Percentiles rank a stretch among this genome's conserved stretches.
Conservation (phyloP, 2,888 invertebrate species). For the Baccha elongata region DNA sequence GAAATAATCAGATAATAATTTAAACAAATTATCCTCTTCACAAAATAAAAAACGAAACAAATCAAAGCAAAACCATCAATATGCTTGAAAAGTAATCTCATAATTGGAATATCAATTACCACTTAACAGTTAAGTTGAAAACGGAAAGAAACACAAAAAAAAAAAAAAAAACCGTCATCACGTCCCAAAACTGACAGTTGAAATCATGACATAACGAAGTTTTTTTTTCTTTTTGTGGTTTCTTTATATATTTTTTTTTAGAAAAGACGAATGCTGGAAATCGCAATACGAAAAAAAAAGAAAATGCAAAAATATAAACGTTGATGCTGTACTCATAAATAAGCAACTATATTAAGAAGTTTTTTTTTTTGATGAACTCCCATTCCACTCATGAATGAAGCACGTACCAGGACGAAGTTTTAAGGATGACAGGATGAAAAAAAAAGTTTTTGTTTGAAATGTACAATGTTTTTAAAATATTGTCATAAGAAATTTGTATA, state of each 20-base stretch:
- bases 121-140: conserved; percentile 42
- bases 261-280: conserved; percentile 50
- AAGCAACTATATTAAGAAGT: background rate
- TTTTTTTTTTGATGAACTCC: background rate
- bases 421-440: background rate
- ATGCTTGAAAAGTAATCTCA: conserved; percentile 7
- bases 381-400: background rate
- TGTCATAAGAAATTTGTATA: background rate
- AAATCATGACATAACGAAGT: conserved; percentile 41
- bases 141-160: background rate
- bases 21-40: background rate
- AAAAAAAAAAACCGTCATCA: conserved; percentile 20
- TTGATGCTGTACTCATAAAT: background rate
- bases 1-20: background rate
- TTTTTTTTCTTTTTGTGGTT: background rate
- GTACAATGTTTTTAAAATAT: conserved; percentile 1
- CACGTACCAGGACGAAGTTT: conserved; percentile 11
- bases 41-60: background rate
- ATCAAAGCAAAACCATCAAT: conserved; percentile 18
- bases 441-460: background rate
- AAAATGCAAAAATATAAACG: conserved; percentile 3
- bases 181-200: conserved; percentile 39
- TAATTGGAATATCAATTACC: conserved; percentile 32
- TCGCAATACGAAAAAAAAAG: background rate
- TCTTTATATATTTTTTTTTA: background rate